A percentile compares a stretch with the other conserved stretches of the same genome.
These are phyloP conservation scores for Gymnobelideus leadbeateri DNA, from an alignment of 2,113 vertebrate species.

Conservation along the genomic window DNA sequence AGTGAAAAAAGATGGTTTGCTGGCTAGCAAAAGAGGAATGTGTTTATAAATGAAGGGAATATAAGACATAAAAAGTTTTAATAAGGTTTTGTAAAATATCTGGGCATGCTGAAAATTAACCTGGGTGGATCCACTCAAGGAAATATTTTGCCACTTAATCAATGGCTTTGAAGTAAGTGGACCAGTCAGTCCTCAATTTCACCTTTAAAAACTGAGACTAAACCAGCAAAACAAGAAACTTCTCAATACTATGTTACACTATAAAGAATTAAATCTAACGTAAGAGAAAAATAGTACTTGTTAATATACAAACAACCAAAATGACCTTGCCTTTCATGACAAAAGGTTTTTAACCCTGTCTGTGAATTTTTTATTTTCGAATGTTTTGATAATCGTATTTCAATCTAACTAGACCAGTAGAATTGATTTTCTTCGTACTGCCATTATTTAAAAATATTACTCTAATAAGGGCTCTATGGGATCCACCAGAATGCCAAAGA, in stretches of 20 bases:
- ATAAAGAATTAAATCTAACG: slow-evolving; percentile 1
- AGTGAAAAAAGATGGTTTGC: neutral
- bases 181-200: slow-evolving; percentile 13
- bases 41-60: neutral
- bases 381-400: neutral
- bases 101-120: neutral
- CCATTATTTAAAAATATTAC: neutral
- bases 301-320: neutral
- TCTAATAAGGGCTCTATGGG: neutral
- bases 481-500: neutral
- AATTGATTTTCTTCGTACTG: neutral
- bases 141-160: neutral
- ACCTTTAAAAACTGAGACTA: neutral
- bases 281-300: neutral
- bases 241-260: neutral
- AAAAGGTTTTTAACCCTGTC: neutral
- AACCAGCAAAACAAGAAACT: neutral
- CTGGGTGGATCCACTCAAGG: neutral
- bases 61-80: neutral
- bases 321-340: neutral
- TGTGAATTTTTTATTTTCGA: neutral
- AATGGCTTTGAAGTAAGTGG: neutral
- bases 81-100: neutral
- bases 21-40: neutral
- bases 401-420: neutral